Evolutionary conservation across 2,113 vertebrate species (phyloP), one percentile per base, ranked within the genome.

Genomic region (Cricetomys ansorgei): DNA sequence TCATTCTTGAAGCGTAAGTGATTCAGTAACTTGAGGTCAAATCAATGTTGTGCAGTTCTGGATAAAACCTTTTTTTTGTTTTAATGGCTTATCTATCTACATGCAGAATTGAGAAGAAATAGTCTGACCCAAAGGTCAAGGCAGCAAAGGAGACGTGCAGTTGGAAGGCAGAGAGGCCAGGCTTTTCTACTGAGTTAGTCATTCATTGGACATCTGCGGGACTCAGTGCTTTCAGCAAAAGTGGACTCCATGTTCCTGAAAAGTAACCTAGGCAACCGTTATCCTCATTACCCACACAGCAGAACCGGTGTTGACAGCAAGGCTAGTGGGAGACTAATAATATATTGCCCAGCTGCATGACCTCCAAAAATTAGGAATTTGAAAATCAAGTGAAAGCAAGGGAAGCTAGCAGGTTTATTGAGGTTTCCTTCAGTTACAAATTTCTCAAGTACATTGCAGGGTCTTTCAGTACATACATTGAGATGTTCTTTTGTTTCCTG

Each of bases 401-500:
- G 31, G 43, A 76, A 62, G 40, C 70, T 48, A 64, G 69, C 70
- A 43, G 53, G 53, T 37, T 73, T 76, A 37, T 37, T 48, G 29
- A 89, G 11, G 31, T 23, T 73, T 34, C 11, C 9, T 16, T 89
- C 29, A 34, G 16, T 48, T 89, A 62, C 88, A 43, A 81, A n/a
- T 84, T 92, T 80, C 5, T 62, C n/a, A 94, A 27, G 50, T 88
- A 80, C 55, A 77, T 6, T 64, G 72, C 23, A 27, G 57, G 25
- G 27, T 93, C 29, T 88, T 87, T 64, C 77, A 92, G 76, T 79
- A 64, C 19, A 37, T 67, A 50, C 43, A 23, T 48, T 86, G 25
- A 25, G 37, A 25, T 96, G 4, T 75, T 73, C 7, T 69, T 97
- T 94, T 64, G 57, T 87, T 89, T 95, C 69, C 37, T 83, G 27